phyloP scores from a whole-genome alignment of 1,140 invertebrate species.

The Tetragonula clypearis region DNA sequence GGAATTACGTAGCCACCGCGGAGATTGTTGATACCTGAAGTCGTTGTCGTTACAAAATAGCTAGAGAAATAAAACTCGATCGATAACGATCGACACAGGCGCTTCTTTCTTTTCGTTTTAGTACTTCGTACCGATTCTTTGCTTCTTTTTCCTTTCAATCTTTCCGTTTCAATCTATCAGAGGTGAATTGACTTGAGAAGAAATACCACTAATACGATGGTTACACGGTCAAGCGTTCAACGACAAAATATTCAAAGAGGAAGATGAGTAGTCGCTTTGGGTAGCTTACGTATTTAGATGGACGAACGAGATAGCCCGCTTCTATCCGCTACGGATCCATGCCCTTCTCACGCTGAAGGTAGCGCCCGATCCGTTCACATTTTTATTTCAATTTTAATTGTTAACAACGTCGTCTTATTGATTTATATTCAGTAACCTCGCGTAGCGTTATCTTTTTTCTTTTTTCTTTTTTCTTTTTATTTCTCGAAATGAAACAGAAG shows the following conservation, averaged over 20 bases:
- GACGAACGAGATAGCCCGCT: conserved; percentile 38
- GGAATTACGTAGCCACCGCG: background rate
- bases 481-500: too few relatives aligned
- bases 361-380: background rate
- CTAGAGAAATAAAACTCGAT: too few relatives aligned
- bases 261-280: conserved; percentile 56
- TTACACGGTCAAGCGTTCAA: background rate
- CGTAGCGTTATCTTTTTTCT: background rate
- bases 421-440: background rate
- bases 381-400: conserved; percentile 27
- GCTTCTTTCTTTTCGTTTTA: too few relatives aligned
- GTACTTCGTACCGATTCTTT: too few relatives aligned
- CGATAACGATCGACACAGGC: too few relatives aligned
- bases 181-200: background rate
- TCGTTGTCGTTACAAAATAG: too few relatives aligned
- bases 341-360: background rate
- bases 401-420: conserved; percentile 50
- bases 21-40: too few relatives aligned
- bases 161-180: background rate
- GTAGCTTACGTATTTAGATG: conserved; percentile 37
- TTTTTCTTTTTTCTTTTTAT: background rate
- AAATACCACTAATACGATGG: conserved; percentile 9
- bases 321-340: conserved; percentile 54
- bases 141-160: too few relatives aligned
- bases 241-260: conserved; percentile 5